Evolutionary conservation across 30 jellyfish, hydroid and myxozoan species (phyloP), one percentile per base, ranked within the genome.

Genomic region (Aurelia aurita): DNA sequence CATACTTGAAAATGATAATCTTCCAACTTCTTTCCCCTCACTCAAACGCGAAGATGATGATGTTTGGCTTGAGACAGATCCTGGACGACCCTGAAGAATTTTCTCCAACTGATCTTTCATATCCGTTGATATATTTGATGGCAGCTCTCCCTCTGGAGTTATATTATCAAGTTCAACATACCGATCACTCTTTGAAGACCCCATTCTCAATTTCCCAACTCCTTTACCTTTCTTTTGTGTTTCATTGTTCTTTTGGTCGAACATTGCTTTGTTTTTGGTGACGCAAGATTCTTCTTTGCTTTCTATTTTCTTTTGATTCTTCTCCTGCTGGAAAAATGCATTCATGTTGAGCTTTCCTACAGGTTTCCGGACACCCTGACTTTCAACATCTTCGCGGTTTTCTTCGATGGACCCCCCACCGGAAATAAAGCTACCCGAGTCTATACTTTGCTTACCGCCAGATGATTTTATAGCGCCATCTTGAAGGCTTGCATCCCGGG

Each of bases 41-140:
- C 72, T 83, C 74, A 55, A 35, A 64, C 61, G 46, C 6, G 93
- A 69, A 23, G 75, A 49, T 3, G 89, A 58, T 9, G 93, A 83
- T 10, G 43, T 23, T 44, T 55, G 86, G 29, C 93, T 83, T 57
- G 87, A 83, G 19, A 83, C 73, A n/a, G 93, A 83, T 15, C 46
- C 93, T 3, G 93, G 72, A 11, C 93, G 69, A 23, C 76, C 86
- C 63, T 83, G 93, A 15, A 83, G 66, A 32, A 83, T 83, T 51
- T 59, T 83, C 34, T 83, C 93, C 51, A 83, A 65, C 21, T 83
- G 85, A 0, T 57, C 87, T 68, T 83, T 83, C 93, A 83, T 83
- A 15, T 83, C 71, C 2, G 66, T 53, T 53, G 93, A 53, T 44
- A 83, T 83, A 35, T 57, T 83, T 13, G 93, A 83, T 31, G 93